A percentile compares a stretch with the other conserved stretches of the same genome.
These are phyloP conservation scores for Sialia sialis DNA, from an alignment of 2,113 vertebrate species.

Conservation along the genomic window DNA sequence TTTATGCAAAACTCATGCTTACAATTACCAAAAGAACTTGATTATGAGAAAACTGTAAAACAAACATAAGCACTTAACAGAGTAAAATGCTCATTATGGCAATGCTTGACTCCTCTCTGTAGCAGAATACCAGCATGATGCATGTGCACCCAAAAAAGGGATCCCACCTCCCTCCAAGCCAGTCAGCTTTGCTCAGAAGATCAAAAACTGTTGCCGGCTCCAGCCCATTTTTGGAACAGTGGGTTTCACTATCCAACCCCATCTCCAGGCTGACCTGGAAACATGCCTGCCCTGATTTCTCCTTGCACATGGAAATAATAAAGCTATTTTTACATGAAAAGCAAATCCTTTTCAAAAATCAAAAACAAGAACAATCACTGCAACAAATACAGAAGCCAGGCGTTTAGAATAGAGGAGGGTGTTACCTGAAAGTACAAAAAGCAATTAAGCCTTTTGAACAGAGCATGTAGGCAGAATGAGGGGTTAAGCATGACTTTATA, in stretches of 20 bases:
- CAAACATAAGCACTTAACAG: background rate
- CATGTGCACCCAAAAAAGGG: background rate
- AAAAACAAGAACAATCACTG: background rate
- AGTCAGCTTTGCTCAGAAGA: background rate
- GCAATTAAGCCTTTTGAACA: background rate
- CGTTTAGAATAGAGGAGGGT: background rate
- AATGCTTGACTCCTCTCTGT: background rate
- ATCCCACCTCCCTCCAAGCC: background rate
- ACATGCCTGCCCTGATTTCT: background rate
- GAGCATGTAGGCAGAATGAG: background rate
- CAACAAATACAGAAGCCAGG: background rate
- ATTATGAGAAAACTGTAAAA: background rate
- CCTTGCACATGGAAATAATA: background rate
- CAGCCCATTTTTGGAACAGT: slow-evolving; percentile 30
- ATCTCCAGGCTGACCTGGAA: slow-evolving; percentile 35
- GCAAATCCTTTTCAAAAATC: background rate
- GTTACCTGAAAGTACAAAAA: background rate
- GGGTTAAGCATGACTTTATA: background rate
- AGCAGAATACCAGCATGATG: background rate
- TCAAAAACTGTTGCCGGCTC: background rate
- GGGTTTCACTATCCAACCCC: background rate
- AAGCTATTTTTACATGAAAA: slow-evolving; percentile 36
- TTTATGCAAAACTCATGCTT: background rate
- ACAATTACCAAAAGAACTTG: background rate
- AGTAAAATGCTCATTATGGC: background rate